These are phyloP conservation scores for Mya arenaria DNA, from an alignment of 1,140 invertebrate species.

Conservation along the genomic window DNA sequence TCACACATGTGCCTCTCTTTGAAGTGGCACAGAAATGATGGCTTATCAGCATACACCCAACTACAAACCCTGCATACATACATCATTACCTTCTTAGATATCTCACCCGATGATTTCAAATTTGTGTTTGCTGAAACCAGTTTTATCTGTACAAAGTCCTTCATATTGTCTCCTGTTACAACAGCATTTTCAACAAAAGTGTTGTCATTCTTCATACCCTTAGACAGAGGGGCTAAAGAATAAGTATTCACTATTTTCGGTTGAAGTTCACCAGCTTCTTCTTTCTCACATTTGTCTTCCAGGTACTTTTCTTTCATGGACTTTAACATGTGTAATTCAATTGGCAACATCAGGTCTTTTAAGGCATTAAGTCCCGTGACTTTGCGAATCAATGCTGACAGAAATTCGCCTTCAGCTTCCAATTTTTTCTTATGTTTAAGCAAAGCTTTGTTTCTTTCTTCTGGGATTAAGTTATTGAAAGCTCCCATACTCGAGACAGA, in stretches of 20 bases:
- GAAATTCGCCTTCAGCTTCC: too few relatives aligned
- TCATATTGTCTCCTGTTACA: neutral
- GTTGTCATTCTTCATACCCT: neutral
- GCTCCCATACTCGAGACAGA: too few relatives aligned
- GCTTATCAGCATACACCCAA: neutral
- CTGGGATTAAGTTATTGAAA: too few relatives aligned
- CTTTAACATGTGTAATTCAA: too few relatives aligned
- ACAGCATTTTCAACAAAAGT: neutral
- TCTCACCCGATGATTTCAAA: neutral
- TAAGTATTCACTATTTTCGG: neutral
- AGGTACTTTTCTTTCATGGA: neutral
- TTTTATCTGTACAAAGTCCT: neutral
- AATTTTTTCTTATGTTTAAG: too few relatives aligned
- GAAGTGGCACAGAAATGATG: neutral
- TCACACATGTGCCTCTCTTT: neutral
- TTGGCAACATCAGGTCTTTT: too few relatives aligned
- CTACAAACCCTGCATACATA: neutral
- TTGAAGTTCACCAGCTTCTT: neutral
- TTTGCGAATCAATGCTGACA: too few relatives aligned
- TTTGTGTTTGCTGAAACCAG: neutral
- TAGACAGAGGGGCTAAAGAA: neutral
- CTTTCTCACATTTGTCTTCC: neutral
- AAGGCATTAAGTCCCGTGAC: too few relatives aligned
- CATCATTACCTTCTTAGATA: neutral
- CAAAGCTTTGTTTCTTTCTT: too few relatives aligned